A percentile compares a stretch with the other conserved stretches of the same genome.
Evolutionary conservation across 2,113 vertebrate genomes (phyloP).

Genomic region (Chloebia gouldiae): DNA sequence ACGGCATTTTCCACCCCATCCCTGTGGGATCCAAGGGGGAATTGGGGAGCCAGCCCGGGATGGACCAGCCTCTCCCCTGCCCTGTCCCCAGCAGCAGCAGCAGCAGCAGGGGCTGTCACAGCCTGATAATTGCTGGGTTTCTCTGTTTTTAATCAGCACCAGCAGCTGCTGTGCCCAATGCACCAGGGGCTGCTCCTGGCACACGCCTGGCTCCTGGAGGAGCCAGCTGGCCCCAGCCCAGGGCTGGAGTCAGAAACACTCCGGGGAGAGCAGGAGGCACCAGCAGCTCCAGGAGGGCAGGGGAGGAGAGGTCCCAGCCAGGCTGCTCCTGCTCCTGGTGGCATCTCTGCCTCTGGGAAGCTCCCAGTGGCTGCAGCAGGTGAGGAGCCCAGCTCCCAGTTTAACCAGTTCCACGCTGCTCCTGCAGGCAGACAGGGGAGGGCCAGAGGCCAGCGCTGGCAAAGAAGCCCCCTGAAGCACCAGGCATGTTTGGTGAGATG

Average conservation of each 20-base stretch:
- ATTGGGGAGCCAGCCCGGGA: fast-evolving
- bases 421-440: background rate
- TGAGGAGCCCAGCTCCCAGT: background rate
- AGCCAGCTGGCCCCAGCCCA: background rate
- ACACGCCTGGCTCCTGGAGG: fast-evolving
- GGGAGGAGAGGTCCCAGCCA: background rate
- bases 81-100: background rate
- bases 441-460: background rate
- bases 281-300: background rate
- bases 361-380: background rate
- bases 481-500: background rate
- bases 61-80: fast-evolving
- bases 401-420: background rate
- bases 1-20: fast-evolving
- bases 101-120: background rate
- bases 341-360: background rate
- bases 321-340: background rate
- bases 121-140: background rate
- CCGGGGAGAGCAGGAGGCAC: background rate
- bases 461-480: background rate
- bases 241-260: background rate
- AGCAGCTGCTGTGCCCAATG: slow-evolving; percentile 13
- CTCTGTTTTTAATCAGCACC: slow-evolving; percentile 21
- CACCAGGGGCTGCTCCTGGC: slow-evolving; percentile 10
- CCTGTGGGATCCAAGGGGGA: background rate